Base-by-base conservation (phyloP, 2,797 vertebrate species). In the Rhinophrynus dorsalis region DNA sequence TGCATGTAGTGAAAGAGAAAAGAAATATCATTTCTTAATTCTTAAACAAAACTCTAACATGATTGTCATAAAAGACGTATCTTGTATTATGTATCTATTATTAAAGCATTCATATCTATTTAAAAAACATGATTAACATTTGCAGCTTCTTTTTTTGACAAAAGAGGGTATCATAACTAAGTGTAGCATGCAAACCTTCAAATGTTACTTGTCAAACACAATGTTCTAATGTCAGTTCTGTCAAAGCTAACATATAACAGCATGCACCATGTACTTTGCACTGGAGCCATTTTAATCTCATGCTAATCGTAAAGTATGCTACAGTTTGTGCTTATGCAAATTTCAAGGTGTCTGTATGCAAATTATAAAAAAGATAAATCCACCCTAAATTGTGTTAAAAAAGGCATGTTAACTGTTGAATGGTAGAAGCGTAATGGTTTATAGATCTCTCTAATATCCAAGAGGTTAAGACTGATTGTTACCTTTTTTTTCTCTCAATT, bases 241-340 rank as follows among this genome's bases (percentile, higher is more conserved):
- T 48, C 51, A 57, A 8, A 35, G 29, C 23, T 45, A 29, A 56
- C 59, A 57, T 63, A 35, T 37, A 63, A 62, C 38, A 70, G 30
- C 29, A 15, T 52, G 7, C 26, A 54, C 24, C 67, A 70, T 62
- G 54, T 70, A 59, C 13, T 56, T 9, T 1, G 13, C 50, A 59
- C 59, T 45, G 15, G 29, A 40, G 68, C 59, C 68, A 30, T 21
- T 64, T 51, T 56, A 27, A 38, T 40, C 56, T 57, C 45, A 55
- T 65, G 51, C 60, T 65, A 64, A 72, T 57, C 40, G 32, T 23
- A 24, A 42, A 37, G 24, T 24, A 33, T 18, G 17, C 17, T 65
- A n/a, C n/a, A n/a, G n/a, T n/a, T 48, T 65, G 60, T 38, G 32
- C 33, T 58, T 58, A 64, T 72, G 68, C 68, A 58, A 71, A 58